phyloP scores from a whole-genome alignment of 2,113 vertebrate genomes.

The Otus sunia region DNA sequence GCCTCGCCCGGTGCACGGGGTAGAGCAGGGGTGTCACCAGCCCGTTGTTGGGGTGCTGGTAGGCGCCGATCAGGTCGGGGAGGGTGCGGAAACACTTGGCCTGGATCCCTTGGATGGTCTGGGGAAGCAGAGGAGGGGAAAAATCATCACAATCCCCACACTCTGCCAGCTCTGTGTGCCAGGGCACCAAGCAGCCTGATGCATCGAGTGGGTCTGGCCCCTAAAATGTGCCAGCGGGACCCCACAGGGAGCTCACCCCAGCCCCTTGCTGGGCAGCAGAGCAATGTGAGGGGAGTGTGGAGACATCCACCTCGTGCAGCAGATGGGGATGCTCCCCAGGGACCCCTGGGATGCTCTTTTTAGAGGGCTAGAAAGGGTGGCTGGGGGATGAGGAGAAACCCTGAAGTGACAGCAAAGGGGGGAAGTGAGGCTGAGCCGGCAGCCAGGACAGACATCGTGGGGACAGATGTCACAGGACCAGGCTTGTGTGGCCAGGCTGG shows the following conservation, averaged over 20 bases:
- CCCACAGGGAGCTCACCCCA: neutral
- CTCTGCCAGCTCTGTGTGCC: rapidly evolving
- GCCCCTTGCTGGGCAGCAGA: neutral
- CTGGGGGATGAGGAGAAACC: neutral
- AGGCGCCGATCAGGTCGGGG: conserved; percentile 80
- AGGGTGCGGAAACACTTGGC: conserved; percentile 84
- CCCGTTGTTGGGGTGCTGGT: conserved; percentile 87
- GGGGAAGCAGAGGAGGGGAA: neutral
- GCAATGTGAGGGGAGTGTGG: neutral
- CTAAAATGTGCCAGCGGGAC: neutral
- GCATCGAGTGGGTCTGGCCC: neutral
- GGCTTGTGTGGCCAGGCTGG: neutral
- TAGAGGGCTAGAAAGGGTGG: neutral
- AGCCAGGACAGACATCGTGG: rapidly evolving
- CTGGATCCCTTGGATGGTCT: conserved; percentile 86
- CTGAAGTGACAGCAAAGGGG: neutral
- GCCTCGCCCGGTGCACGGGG: conserved; percentile 70
- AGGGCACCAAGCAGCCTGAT: neutral
- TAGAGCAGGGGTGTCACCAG: conserved; percentile 81
- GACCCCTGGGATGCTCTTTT: neutral
- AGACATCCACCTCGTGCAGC: neutral
- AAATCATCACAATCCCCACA: rapidly evolving
- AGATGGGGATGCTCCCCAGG: neutral
- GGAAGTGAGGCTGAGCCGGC: rapidly evolving
- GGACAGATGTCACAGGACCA: rapidly evolving